These are phyloP conservation scores for Turritopsis dohrnii DNA, from an alignment of 30 jellyfish, hydroid and myxozoan genomes.

Conservation along the genomic window DNA sequence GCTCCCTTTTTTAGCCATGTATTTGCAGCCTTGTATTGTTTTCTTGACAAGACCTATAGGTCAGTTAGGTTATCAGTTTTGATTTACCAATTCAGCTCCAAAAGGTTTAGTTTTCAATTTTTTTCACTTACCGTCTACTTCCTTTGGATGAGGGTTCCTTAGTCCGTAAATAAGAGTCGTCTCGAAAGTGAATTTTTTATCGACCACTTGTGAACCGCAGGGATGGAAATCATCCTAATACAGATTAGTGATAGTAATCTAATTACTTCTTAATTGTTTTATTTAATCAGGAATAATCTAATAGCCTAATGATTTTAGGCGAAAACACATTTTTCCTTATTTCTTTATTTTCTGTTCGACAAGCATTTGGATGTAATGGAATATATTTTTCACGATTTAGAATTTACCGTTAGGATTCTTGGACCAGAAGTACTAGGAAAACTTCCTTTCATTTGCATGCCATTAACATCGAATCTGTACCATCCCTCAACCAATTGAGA, in stretches of 20 bases:
- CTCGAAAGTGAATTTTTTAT: not conserved
- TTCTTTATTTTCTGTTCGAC: too few species aligned
- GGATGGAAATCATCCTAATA: not conserved
- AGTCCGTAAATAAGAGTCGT: not conserved
- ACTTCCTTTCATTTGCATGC: not conserved
- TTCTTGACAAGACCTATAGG: not conserved
- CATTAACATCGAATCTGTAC: not conserved
- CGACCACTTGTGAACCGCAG: not conserved
- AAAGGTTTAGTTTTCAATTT: not conserved
- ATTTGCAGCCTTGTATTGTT: not conserved
- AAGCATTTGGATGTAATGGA: too few species aligned
- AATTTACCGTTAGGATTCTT: not conserved
- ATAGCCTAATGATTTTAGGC: too few species aligned
- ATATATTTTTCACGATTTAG: not conserved
- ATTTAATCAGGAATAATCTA: not conserved
- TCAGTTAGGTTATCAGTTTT: not conserved
- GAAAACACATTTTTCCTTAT: too few species aligned
- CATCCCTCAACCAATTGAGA: conserved; percentile 4
- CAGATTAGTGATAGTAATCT: not conserved
- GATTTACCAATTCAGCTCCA: not conserved
- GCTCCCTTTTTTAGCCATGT: not conserved
- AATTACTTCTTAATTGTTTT: not conserved
- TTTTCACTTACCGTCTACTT: not conserved
- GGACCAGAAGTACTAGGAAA: not conserved
- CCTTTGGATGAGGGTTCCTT: not conserved